Conservation (phyloP, 2,888 invertebrate genomes). For the Andrena fulva region DNA sequence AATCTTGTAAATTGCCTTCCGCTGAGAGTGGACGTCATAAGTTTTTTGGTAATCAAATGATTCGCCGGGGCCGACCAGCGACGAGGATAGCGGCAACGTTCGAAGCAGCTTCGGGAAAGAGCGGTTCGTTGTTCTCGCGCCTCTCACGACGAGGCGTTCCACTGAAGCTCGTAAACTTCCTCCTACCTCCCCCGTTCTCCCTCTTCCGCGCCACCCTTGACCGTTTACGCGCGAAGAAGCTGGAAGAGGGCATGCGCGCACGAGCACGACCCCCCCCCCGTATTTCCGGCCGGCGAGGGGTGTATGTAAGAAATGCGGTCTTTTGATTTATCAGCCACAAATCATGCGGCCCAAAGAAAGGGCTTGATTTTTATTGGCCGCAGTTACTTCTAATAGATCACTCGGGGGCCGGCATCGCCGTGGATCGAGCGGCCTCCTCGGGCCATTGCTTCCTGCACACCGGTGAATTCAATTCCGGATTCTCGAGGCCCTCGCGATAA, state of each 20-base stretch:
- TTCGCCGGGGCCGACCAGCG: constrained; percentile 64
- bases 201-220: neutral
- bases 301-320: constrained; percentile 70
- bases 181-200: neutral
- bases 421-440: constrained; percentile 55
- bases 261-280: constrained; percentile 16
- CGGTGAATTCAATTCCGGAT: constrained; percentile 64
- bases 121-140: constrained; percentile 38
- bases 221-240: constrained; percentile 30
- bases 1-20: constrained; percentile 77
- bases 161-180: neutral
- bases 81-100: constrained; percentile 37
- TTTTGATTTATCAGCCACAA: constrained; percentile 77
- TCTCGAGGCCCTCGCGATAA: constrained; percentile 60
- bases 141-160: neutral
- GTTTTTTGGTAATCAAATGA: constrained; percentile 76
- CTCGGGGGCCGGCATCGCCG: constrained; percentile 56
- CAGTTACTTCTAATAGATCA: constrained; percentile 76
- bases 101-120: constrained; percentile 36
- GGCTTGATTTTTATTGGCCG: constrained; percentile 77
- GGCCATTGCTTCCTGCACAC: constrained; percentile 61
- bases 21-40: constrained; percentile 74
- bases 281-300: constrained; percentile 61
- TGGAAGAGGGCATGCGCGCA: constrained; percentile 16
- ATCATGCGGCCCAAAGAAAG: constrained; percentile 72